These are phyloP conservation scores for Cebidichthys violaceus DNA, from an alignment of 2,113 vertebrate genomes.

Conservation along the genomic window DNA sequence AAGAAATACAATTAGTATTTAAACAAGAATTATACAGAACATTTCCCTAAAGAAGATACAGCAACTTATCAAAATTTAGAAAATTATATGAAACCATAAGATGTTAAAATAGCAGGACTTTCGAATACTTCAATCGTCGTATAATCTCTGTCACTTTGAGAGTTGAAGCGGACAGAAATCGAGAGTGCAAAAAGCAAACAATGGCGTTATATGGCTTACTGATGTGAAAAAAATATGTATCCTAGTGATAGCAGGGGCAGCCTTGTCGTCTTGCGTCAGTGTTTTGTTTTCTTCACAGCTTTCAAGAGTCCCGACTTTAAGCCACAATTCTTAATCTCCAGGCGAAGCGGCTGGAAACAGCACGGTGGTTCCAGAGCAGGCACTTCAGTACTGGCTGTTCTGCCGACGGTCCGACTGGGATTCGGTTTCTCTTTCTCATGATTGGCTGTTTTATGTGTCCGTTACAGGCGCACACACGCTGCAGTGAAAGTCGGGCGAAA, in stretches of 20 bases:
- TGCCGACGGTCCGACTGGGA: slow-evolving; percentile 32
- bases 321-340: slow-evolving; percentile 38
- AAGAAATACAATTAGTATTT: slow-evolving; percentile 53
- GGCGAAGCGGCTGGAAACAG: slow-evolving; percentile 58
- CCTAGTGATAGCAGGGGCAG: slow-evolving; percentile 51
- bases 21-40: slow-evolving; percentile 46
- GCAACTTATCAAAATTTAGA: slow-evolving; percentile 41
- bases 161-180: slow-evolving; percentile 32
- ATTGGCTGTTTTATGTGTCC: slow-evolving; percentile 1
- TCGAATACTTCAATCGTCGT: background rate
- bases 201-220: slow-evolving; percentile 76
- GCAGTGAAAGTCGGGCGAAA: slow-evolving; percentile 2
- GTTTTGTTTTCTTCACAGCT: slow-evolving; percentile 57
- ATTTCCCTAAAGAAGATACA: slow-evolving; percentile 45
- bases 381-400: slow-evolving; percentile 73
- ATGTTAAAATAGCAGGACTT: slow-evolving; percentile 36
- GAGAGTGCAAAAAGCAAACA: slow-evolving; percentile 76
- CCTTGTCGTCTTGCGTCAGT: slow-evolving; percentile 9
- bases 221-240: slow-evolving; percentile 55
- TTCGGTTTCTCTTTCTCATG: slow-evolving; percentile 25
- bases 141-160: slow-evolving; percentile 9
- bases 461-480: slow-evolving; percentile 14
- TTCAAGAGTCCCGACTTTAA: slow-evolving; percentile 56
- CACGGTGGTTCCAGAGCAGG: slow-evolving; percentile 68
- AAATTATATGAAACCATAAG: slow-evolving; percentile 9